Evolutionary conservation across 2,888 invertebrate species (phyloP).

Genomic region (Gastracanthus pulcherrimus): DNA sequence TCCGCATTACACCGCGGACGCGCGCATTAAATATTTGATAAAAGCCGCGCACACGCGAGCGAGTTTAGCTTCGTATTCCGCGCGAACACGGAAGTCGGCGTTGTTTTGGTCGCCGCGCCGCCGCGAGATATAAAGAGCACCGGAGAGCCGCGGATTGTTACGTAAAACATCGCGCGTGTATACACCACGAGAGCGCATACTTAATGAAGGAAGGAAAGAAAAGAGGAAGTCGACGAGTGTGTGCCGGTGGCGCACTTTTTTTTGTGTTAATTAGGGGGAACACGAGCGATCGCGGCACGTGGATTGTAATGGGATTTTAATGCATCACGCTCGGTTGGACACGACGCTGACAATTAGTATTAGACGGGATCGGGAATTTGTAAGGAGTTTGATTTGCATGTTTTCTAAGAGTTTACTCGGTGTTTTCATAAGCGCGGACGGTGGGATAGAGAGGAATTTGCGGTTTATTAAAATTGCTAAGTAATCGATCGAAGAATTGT

Average conservation of each 20-base stretch:
- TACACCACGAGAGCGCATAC: neutral
- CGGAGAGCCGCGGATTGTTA: neutral
- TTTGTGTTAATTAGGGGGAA: neutral
- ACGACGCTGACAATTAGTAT: no score
- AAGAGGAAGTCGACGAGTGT: neutral
- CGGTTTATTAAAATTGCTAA: no score
- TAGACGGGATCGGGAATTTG: no score
- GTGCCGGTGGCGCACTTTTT: neutral
- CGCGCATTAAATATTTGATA: neutral
- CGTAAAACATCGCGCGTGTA: neutral
- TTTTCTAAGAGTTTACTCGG: neutral
- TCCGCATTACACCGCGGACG: no score
- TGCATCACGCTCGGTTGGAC: neutral
- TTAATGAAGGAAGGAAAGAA: neutral
- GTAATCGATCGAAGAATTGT: no score
- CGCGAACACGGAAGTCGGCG: conserved; percentile 7
- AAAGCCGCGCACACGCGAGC: neutral
- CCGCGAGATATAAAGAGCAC: neutral
- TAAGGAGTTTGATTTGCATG: neutral
- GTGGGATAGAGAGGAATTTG: no score
- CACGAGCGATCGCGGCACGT: neutral
- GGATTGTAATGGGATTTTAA: conserved; percentile 28
- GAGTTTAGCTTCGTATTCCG: no score
- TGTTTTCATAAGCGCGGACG: neutral
- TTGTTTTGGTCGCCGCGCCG: no score